These are phyloP conservation scores for Rhagoletis zephyria DNA, from an alignment of 1,140 invertebrate species.

Conservation along the genomic window DNA sequence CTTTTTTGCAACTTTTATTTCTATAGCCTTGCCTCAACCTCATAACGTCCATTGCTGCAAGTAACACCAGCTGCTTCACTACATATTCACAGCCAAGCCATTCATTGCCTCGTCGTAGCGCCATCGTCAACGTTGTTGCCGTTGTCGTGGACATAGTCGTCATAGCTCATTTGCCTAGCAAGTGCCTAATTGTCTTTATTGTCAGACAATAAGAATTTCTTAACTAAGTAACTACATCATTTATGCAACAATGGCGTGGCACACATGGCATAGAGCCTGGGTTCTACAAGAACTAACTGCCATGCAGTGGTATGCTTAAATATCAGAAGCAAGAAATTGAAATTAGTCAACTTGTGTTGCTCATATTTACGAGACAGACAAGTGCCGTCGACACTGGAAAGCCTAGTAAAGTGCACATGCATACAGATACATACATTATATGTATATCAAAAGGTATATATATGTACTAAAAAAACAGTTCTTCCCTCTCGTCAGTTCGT, in stretches of 20 bases:
- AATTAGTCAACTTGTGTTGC: constrained; percentile 8
- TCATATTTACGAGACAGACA: neutral
- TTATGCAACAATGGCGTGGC: neutral
- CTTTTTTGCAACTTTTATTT: no score
- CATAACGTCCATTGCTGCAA: neutral
- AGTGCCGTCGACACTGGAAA: neutral
- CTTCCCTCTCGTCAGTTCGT: neutral
- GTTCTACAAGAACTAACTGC: neutral
- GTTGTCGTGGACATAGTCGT: neutral
- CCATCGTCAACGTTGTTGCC: neutral
- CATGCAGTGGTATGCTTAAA: no score
- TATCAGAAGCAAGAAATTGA: neutral
- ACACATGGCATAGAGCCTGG: neutral
- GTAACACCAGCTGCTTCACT: no score
- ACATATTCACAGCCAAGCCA: neutral
- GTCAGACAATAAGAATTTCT: neutral
- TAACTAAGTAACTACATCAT: neutral
- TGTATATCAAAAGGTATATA: neutral
- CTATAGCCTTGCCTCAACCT: no score
- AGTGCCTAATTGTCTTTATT: constrained; percentile 1
- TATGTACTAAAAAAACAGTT: neutral
- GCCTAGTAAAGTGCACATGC: neutral
- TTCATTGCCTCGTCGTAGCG: neutral
- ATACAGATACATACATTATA: neutral
- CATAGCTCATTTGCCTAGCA: neutral